Evolutionary conservation across 2,797 vertebrate genomes (phyloP), one percentile per base, ranked within the genome.

Genomic region (Poecilia gillii): DNA sequence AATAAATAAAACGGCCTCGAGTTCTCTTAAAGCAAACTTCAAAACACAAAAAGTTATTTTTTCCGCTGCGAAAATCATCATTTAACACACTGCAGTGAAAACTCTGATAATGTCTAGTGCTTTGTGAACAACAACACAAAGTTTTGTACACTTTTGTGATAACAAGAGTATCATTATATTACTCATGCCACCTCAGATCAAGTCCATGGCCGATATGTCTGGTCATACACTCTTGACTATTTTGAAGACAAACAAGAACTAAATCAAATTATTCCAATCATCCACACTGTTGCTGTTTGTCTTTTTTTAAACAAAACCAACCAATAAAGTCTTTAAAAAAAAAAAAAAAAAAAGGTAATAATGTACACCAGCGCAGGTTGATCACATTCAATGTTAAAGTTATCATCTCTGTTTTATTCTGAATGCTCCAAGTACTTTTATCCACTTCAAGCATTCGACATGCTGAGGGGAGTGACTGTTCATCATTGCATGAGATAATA

Each of bases 61-160:
- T 68, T 31, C 74, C 43, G 18, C 28, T n/a, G 57, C 74, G 72
- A 41, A 74, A 79, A 41, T 43, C 62, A 45, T 70, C 0, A 78
- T 72, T 66, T 81, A 68, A 71, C 14, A 68, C 47, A 7, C 12
- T 41, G 12, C 23, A n/a, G 13, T 45, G 23, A 45, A 43, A 43
- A 82, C 80, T 68, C 41, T 39, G 3, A 16, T 13, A 5, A 6
- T 33, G 31, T 62, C 5, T 12, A 36, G 62, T 64, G 20, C 20
- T 25, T 68, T 41, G 33, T 1, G 7, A 33, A 64, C 36, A 64
- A 36, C 28, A 33, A 1, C 14, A 39, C 7, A 23, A 62, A 39
- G 16, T 9, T 66, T 23, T 20, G 33, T 39, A 66, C 7, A 36
- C 33, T 66, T 66, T 20, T 23, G 18, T 66, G 33, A 36, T 23